Base-by-base conservation (phyloP, 2,797 vertebrate genomes). In the Eupleurogrammus muticus region DNA sequence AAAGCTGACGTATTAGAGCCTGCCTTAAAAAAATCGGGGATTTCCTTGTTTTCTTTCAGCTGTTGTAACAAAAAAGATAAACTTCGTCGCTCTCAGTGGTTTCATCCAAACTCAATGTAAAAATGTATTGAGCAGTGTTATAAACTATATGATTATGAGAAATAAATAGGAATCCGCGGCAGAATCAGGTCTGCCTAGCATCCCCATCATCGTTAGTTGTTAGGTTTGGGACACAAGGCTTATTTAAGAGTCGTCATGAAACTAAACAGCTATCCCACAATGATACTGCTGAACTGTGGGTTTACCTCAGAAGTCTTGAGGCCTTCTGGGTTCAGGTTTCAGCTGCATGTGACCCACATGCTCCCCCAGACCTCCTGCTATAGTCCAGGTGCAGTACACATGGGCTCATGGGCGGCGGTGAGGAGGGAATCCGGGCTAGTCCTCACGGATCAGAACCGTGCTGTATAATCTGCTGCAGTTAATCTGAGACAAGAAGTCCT, bases 401-500 rank as follows among this genome's bases (percentile, higher is more conserved):
- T 70, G 58, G 56, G 24, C 60, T 34, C 28, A 28, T 28, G 28
- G 28, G 6, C 60, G 34, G 10, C 46, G 10, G 20, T 4, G 35
- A 74, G 65, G 49, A 67, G 21, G 23, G 20, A 44, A 7, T 40
- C 51, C 19, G 42, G 44, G 48, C 19, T 20, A 24, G 14, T 68
- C 55, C 16, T 48, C 23, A 21, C 36, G 9, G 57, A 50, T 61
- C 50, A 36, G 40, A 42, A 23, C 14, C 40, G 16, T 51, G 16
- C 17, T 28, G 20, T 63, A 28, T 12, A 66, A 44, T 50, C 23
- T 54, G 13, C 13, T 73, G 47, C 20, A 21, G 14, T 48, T 52
- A 21, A 65, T 60, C 9, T n/a, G n/a, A 32, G n/a, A 74, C 32
- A 14, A 60, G 70, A 36, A 52, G 35, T 61, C 67, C 23, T 57